Evolutionary conservation across 2,797 vertebrate genomes (phyloP).

Genomic region (Syngnathus rostellatus): DNA sequence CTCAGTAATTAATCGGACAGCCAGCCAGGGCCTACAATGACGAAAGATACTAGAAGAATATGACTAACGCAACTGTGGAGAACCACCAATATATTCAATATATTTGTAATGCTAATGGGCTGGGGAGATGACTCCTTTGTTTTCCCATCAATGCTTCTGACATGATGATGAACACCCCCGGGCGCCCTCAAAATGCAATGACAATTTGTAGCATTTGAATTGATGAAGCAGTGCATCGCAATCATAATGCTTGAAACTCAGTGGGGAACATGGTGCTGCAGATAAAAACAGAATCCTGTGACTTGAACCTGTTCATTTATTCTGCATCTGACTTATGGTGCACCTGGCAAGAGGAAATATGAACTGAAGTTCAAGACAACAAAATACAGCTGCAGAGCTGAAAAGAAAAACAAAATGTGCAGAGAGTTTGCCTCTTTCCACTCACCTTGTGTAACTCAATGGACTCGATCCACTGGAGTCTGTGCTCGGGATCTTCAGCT

Average conservation of each 20-base stretch:
- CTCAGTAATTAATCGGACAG: constrained; percentile 13
- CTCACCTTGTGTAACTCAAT: constrained; percentile 95
- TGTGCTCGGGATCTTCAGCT: constrained; percentile 88
- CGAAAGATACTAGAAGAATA: constrained; percentile 13
- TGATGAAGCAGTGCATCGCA: not conserved
- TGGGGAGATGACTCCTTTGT: not conserved
- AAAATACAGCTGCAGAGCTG: not conserved
- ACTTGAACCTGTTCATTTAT: not conserved
- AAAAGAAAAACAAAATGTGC: not conserved
- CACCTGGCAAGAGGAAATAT: not conserved
- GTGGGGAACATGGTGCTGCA: not conserved
- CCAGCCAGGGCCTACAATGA: constrained; percentile 20
- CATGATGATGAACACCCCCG: not conserved
- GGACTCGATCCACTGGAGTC: constrained; percentile 91
- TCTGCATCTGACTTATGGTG: not conserved
- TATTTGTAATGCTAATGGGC: not conserved
- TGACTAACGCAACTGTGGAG: constrained; percentile 1
- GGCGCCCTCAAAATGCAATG: not conserved
- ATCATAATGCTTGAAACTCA: not conserved
- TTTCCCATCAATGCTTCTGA: constrained; percentile 7
- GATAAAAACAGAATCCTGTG: not conserved
- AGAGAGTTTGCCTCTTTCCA: not conserved
- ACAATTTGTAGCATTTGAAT: constrained; percentile 2
- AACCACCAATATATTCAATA: not conserved
- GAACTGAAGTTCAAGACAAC: not conserved